Evolutionary conservation across 2,888 invertebrate genomes (phyloP).

Genomic region (Myopa testacea): DNA sequence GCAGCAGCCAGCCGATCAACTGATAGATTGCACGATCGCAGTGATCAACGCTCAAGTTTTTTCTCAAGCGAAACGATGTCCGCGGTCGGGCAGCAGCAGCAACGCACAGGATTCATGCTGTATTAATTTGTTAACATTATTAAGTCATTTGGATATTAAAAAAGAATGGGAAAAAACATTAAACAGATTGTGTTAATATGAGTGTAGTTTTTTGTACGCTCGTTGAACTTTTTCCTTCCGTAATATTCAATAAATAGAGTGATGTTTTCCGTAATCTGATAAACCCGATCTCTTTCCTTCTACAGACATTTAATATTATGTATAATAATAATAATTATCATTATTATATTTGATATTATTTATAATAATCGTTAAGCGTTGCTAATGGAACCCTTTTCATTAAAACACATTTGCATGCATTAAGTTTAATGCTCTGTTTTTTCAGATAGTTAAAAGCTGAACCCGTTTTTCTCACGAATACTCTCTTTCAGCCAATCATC

Average conservation of each 20-base stretch:
- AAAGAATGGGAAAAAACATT: background rate
- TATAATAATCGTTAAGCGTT: no score
- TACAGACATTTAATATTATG: no score
- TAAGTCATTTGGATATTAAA: conserved; percentile 12
- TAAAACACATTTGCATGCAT: no score
- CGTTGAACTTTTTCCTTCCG: background rate
- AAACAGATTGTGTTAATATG: background rate
- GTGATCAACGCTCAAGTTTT: background rate
- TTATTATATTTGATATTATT: no score
- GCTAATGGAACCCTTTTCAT: no score
- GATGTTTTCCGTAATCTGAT: no score
- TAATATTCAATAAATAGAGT: background rate
- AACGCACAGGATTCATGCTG: conserved; percentile 1
- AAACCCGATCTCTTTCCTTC: no score
- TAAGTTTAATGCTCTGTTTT: no score
- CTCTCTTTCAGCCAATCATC: no score
- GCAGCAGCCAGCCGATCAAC: background rate
- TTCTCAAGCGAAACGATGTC: background rate
- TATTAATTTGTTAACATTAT: conserved; percentile 31
- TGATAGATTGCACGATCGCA: background rate
- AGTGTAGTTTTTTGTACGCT: background rate
- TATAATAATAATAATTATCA: no score
- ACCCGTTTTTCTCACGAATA: no score
- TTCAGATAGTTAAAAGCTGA: no score
- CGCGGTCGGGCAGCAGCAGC: background rate